Evolutionary conservation across 2,797 vertebrate genomes (phyloP), one percentile per base, ranked within the genome.

Genomic region (Schizopygopsis malacanthus): DNA sequence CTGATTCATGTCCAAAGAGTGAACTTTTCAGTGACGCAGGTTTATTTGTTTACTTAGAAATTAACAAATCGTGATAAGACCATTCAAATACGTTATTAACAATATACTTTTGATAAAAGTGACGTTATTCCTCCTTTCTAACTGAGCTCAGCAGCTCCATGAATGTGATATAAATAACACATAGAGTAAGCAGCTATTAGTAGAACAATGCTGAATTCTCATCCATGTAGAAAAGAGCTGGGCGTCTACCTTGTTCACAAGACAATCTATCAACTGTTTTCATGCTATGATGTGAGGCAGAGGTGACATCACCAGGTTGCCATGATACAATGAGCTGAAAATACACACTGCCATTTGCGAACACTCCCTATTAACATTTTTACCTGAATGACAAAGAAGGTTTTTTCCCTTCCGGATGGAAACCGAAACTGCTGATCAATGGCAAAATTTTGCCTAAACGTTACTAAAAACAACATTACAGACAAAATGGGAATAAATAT

Each of bases 331-430:
- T 41, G 39, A 7, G 28, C 72, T 63, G 82, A 39, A 88, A 83
- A 89, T 82, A 87, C 67, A 89, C 73, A 87, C 45, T 52, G 39
- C 28, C 39, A 41, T 76, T 81, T 61, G 81, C 65, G 81, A 88
- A 90, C 86, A 89, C 79, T 73, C 47, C 81, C 84, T 85, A 79
- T 82, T 84, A 47, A 59, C 37, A 22, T 28, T n/a, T 15, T 43
- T 45, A 28, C 25, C 79, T 83, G 85, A 73, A 41, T 28, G 37
- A 50, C 75, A 4, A 72, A 61, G 18, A 78, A 63, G 33, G 54
- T 10, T 39, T 72, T 72, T 45, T 41, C 59, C 70, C 56, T n/a
- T 75, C 6, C 22, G 4, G 15, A 59, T 9, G 16, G 39, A 79
- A 54, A 33, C 33, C 47, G 54, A 81, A 70, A 52, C 43, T 7